These are phyloP conservation scores for Mustelus asterias DNA, from an alignment of 2,113 vertebrate species.

Conservation along the genomic window DNA sequence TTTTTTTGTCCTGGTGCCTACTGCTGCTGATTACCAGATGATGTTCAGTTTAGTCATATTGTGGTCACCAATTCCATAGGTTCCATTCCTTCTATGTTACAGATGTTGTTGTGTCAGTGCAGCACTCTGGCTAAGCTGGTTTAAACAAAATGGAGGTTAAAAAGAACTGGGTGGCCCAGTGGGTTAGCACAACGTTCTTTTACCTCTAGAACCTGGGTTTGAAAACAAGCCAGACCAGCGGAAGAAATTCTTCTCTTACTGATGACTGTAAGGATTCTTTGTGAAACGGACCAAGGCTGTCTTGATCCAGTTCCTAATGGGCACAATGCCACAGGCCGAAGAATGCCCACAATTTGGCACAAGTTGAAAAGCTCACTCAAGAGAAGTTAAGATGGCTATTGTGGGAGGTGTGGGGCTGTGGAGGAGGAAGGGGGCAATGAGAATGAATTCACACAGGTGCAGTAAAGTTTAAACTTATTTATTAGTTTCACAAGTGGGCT, in stretches of 20 bases:
- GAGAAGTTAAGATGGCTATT: not conserved
- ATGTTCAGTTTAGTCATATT: conserved; percentile 11
- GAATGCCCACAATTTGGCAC: not conserved
- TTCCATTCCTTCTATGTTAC: not conserved
- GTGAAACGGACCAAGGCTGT: not conserved
- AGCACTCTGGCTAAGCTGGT: not conserved
- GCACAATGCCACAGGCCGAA: not conserved
- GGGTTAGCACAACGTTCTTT: not conserved
- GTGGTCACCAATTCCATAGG: not conserved
- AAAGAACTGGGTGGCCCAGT: conserved; percentile 16
- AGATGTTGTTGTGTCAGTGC: not conserved
- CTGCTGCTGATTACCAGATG: not conserved
- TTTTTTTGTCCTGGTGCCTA: not conserved
- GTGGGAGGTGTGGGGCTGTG: not conserved
- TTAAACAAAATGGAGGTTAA: conserved; percentile 8
- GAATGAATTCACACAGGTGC: not conserved
- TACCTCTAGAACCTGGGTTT: not conserved
- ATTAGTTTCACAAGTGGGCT: too few relatives aligned
- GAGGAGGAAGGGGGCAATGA: not conserved
- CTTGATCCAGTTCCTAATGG: not conserved
- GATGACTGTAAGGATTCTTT: conserved; percentile 19
- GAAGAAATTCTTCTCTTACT: not conserved
- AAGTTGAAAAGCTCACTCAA: conserved; percentile 8
- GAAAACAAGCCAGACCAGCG: conserved; percentile 12
- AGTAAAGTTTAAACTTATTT: not conserved